Evolutionary conservation across 2,888 invertebrate species (phyloP), one percentile per base, ranked within the genome.

Genomic region (Latrodectus hesperus): DNA sequence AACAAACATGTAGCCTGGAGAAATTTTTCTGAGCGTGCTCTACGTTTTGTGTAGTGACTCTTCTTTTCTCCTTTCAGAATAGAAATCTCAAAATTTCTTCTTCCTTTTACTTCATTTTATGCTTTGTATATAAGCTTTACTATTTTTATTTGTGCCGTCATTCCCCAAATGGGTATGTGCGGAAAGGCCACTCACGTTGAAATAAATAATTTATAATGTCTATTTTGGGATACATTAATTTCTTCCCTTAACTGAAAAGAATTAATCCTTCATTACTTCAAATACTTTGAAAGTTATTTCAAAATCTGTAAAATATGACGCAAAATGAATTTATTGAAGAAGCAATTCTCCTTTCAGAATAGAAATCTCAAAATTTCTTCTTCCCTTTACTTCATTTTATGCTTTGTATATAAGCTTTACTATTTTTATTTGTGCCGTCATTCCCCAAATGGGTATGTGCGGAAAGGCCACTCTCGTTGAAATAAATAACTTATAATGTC

Each of bases 1-100:
- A 78, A 84, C 73, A 78, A 84, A 84, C 78, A 78, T 83, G 55
- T 70, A 49, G 76, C 83, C 65, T 17, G 12, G 26, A 22, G 84
- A 72, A 9, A 52, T 76, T 49, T 76, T 17, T 16, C 52, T 71
- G 71, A 26, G 70, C 70, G 22, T 64, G 22, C 60, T 49, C 64
- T 76, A 76, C 71, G 60, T 53, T 64, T 51, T 72, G 73, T 51
- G 72, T 26, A 80, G 67, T 38, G 14, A 52, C 65, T 81, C 38
- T 76, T 73, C 55, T 52, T 77, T 67, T 17, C 17, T 38, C 49
- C 53, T 70, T 70, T 26, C 52, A 22, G 73, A 74, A 74, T 60
- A 60, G 55, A 74, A 74, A 74, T 74, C 73, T 53, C 73, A 55
- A 73, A 73, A 53, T 73, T 60, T 53, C 73, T 74, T 52, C 53